Percentiles rank a stretch among this genome's conserved stretches.
Conservation (phyloP, 2,113 vertebrate species). For the Tauraco erythrolophus region DNA sequence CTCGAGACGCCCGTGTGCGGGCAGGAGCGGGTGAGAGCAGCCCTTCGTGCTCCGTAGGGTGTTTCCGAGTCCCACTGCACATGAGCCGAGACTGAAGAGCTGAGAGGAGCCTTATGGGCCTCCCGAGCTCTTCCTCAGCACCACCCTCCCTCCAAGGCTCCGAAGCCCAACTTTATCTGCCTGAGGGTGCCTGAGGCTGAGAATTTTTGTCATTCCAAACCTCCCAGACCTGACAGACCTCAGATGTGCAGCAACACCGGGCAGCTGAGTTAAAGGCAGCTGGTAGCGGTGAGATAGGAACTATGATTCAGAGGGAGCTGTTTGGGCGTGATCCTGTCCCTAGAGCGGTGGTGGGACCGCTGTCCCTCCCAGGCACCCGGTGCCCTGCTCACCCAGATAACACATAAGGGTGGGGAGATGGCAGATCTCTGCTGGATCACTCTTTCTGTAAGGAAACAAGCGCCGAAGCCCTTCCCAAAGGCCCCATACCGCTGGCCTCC, state of each 20-base stretch:
- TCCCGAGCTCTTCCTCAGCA: not conserved
- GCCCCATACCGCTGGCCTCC: not conserved
- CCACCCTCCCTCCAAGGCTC: not conserved
- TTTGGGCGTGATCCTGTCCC: fast-evolving
- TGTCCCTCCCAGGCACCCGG: not conserved
- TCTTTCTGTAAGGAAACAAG: not conserved
- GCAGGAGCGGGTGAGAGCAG: fast-evolving
- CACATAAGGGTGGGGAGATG: not conserved
- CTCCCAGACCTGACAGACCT: not conserved
- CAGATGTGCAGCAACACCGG: not conserved
- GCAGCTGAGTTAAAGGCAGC: not conserved
- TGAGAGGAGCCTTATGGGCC: not conserved
- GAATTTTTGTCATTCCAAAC: not conserved
- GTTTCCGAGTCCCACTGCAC: fast-evolving
- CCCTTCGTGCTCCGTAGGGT: fast-evolving
- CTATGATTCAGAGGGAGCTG: not conserved
- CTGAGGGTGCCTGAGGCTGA: not conserved
- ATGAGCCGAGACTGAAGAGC: fast-evolving
- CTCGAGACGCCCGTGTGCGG: fast-evolving
- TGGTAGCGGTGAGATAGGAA: not conserved
- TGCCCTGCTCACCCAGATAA: fast-evolving
- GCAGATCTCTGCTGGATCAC: not conserved
- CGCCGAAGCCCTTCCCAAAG: not conserved
- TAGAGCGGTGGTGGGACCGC: fast-evolving
- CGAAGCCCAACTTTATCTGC: not conserved